A percentile compares a stretch with the other conserved stretches of the same genome.
phyloP scores from a whole-genome alignment of 2,888 invertebrate genomes.

The Toxonevra muliebris region DNA sequence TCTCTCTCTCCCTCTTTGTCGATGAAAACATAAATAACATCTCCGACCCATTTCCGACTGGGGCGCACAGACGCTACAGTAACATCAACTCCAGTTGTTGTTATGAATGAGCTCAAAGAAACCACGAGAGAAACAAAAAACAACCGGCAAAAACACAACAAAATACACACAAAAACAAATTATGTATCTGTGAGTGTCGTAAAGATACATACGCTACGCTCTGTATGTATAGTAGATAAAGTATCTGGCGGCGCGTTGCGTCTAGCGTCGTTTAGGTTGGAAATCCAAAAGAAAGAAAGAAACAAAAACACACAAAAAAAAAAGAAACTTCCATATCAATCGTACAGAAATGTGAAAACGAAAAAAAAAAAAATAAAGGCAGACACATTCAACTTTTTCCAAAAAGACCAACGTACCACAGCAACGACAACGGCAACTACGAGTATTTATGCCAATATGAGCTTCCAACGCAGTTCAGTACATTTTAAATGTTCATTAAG shows the following conservation, averaged over 20 bases:
- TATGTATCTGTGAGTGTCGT: no score
- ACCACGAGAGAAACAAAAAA: neutral
- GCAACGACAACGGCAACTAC: neutral
- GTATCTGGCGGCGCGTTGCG: conserved; percentile 22
- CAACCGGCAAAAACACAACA: conserved; percentile 10
- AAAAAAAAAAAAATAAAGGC: neutral
- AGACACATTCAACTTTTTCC: neutral
- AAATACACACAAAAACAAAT: neutral
- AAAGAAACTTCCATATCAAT: neutral
- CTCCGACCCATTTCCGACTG: neutral
- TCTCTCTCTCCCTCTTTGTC: no score
- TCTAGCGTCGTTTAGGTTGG: conserved; percentile 20
- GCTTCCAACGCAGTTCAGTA: conserved; percentile 18
- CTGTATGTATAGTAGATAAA: neutral
- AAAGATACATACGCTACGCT: no score
- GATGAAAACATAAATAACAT: no score
- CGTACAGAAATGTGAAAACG: conserved; percentile 4
- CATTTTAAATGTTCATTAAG: conserved; percentile 15
- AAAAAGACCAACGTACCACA: neutral
- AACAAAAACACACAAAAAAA: conserved; percentile 7
- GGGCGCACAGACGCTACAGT: neutral
- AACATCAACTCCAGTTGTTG: conserved; percentile 5
- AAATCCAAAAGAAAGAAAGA: conserved; percentile 26
- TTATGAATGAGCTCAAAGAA: neutral
- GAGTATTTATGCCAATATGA: conserved; percentile 20